Evolutionary conservation across 2,113 vertebrate genomes (phyloP), one percentile per base, ranked within the genome.

Genomic region (Amphiprion ocellaris): DNA sequence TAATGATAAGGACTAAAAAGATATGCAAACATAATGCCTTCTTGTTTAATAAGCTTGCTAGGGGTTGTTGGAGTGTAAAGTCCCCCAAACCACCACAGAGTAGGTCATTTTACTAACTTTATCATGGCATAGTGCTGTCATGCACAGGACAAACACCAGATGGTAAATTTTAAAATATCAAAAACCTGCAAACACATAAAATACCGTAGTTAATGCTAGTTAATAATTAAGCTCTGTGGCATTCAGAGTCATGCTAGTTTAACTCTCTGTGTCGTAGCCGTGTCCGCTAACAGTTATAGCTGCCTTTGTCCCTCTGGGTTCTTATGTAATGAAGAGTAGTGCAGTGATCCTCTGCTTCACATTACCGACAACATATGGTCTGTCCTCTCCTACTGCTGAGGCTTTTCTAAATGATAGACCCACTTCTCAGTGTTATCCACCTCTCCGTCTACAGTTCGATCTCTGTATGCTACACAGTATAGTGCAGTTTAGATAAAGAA

Each of bases 291-390:
- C 41, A 44, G 8, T 44, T 44, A 10, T 2, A 44, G 41, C 41
- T 15, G 15, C 11, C 12, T 44, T 44, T 44, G 41, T 44, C 65
- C 14, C 28, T 39, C 65, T 30, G 30, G 17, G 58, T 26, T 39
- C n/a, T 49, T 47, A 44, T 44, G 24, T 55, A 39, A 44, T 33
- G 30, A 7, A 24, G 9, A 24, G 44, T 23, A 17, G 23, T 24
- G 61, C 55, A 56, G 50, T 1, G 1, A n/a, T 53, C 15, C 11
- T 15, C 41, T 44, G 11, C 41, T 44, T 44, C 41, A 44, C 11
- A 44, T 44, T 44, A 68, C 49, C 24, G 23, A 30, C 16, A 52
- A 52, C 44, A 64, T 64, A 60, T 69, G 44, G 33, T 52, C 26
- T 26, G 26, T 26, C n/a, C 23, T 26, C 41, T 58, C 15, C 54